Evolutionary conservation across 2,797 vertebrate genomes (phyloP), one percentile per base, ranked within the genome.

Genomic region (Scomberomorus guttatus): DNA sequence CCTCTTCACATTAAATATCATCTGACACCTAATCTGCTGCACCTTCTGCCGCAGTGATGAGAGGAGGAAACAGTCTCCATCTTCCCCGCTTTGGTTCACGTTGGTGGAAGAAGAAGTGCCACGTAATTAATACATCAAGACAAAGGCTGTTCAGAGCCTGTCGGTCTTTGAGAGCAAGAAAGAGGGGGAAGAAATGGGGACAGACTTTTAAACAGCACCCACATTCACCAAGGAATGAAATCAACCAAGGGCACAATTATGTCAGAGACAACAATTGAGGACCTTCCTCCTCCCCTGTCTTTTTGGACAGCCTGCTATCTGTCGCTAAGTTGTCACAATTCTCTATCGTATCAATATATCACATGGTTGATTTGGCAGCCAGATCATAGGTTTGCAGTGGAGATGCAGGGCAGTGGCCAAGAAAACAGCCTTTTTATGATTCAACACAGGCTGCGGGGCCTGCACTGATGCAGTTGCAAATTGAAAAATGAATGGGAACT

Each of bases 1-100:
- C 87, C 84, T 79, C 85, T 89, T 93, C 90, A 92, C 89, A 89
- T 92, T 90, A 93, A 93, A 94, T 93, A 94, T 92, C 90, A 92
- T 92, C 91, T 86, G 93, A 94, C 92, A 93, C 90, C 89, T 93
- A 92, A 93, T 93, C 91, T 89, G 82, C 92, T 25, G 81, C 87
- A 90, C 93, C 93, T 94, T 93, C 93, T 93, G 90, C 76, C 20
- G 14, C 83, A 0, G 77, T n/a, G 54, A 78, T 80, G 85, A 85
- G 84, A 83, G 76, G 84, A 78, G 81, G 83, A 76, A 85, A 46
- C 46, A 66, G 34, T 46, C 63, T 42, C 61, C 72, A 54, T 75
- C 73, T 58, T 64, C 56, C 37, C 57, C 29, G 46, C 3, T 69
- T 79, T 69, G 62, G 71, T 83, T 88, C 70, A 57, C 25, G 64